Evolutionary conservation across 1,140 invertebrate species (phyloP), one percentile per base, ranked within the genome.

Genomic region (Ctenoplectra terminalis): DNA sequence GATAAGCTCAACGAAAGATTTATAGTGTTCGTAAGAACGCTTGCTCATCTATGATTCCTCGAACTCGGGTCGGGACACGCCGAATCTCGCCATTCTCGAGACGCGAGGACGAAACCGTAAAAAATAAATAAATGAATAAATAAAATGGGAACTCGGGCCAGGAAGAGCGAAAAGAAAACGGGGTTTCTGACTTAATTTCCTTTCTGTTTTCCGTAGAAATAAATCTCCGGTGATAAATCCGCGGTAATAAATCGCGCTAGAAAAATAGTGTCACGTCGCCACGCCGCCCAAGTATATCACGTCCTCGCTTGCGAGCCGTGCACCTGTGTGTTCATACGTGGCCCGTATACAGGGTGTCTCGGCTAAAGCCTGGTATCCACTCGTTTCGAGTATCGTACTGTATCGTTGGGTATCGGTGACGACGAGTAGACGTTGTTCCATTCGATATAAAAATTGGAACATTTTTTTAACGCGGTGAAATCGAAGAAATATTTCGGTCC

Each of bases 151-250:
- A 20, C 0, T 1, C 9, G 9, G 37, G 31, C 29, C n/a, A n/a
- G 29, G 6, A 34, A 8, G 9, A 61, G 31, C 2, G 60, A 37
- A 4, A 43, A 85, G 73, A 69, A 80, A 77, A 46, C 37, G 40
- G 23, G 61, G 3, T 40, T 31, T 20, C 50, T 58, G 69, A 86
- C 73, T 86, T 85, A 86, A 85, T 86, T 82, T 78, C 69, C 70
- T 60, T 72, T 29, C 48, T 66, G 52, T 81, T 58, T 69, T 48
- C 71, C 31, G 64, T 34, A 34, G 69, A 66, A 56, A 85, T 82
- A 82, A 82, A 85, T 85, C 80, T 70, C 80, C 26, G 37, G 48
- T 71, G 72, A 86, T 82, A 82, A 86, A 86, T 82, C 58, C 43
- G 26, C 61, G 40, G 72, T 58, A 72, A 82, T 82, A 82, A 76